A percentile compares a stretch with the other conserved stretches of the same genome.
Conservation (phyloP, 2,113 vertebrate species). For the Macaca nemestrina region DNA sequence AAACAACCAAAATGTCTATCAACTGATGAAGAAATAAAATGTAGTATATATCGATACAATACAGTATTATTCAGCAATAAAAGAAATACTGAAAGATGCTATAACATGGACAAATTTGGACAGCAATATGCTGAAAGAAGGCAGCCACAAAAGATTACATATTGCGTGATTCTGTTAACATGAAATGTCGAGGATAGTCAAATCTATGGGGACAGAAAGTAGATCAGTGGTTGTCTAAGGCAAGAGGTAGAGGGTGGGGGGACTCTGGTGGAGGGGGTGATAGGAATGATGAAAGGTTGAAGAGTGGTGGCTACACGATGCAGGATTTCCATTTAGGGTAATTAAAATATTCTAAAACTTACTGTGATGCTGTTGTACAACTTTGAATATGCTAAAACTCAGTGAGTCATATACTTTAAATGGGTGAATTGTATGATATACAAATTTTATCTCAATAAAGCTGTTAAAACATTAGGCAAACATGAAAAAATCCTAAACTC, state of each 20-base stretch:
- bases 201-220: not conserved
- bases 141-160: not conserved
- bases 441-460: not conserved
- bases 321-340: not conserved
- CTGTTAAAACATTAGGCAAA: constrained; percentile 1
- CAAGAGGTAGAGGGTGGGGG: not conserved
- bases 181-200: not conserved
- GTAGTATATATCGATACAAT: not conserved
- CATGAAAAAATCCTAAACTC: not conserved
- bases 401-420: not conserved
- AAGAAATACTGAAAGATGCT: not conserved
- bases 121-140: not conserved
- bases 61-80: not conserved
- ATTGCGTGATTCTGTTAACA: not conserved
- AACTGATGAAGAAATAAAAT: not conserved
- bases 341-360: not conserved
- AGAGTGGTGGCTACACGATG: not conserved
- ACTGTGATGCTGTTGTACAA: not conserved
- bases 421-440: not conserved
- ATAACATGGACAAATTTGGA: not conserved
- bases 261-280: not conserved
- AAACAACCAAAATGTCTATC: not conserved
- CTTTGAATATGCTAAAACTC: not conserved
- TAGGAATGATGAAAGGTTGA: not conserved
- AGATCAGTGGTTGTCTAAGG: not conserved